These are phyloP conservation scores for Nematolebias whitei DNA, from an alignment of 2,113 vertebrate species.

Conservation along the genomic window DNA sequence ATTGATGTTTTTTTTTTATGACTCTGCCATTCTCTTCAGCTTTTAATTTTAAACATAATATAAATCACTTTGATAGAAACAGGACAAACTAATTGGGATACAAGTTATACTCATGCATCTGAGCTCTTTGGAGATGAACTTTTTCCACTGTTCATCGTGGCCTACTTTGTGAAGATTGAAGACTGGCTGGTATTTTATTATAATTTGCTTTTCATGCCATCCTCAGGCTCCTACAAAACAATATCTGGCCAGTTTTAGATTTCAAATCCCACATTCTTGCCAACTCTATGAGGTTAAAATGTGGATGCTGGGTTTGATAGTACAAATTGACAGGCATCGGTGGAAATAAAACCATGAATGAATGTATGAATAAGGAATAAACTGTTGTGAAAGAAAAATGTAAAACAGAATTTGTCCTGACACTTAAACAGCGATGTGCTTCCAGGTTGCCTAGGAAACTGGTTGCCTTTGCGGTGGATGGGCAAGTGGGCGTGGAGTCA, in stretches of 20 bases:
- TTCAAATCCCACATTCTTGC: neutral
- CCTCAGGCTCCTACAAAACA: constrained; percentile 9
- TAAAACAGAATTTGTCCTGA: constrained; percentile 61
- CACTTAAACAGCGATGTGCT: constrained; percentile 69
- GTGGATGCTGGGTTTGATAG: constrained; percentile 18
- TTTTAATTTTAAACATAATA: constrained; percentile 15
- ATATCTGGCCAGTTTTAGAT: neutral
- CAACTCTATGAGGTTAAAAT: constrained; percentile 3
- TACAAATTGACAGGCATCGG: constrained; percentile 23
- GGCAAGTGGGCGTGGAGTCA: constrained; percentile 72
- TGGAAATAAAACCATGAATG: constrained; percentile 45
- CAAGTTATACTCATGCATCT: constrained; percentile 28
- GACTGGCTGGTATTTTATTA: neutral
- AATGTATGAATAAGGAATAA: constrained; percentile 47
- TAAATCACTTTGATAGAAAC: constrained; percentile 28
- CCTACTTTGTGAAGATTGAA: constrained; percentile 39
- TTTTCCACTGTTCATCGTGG: constrained; percentile 7
- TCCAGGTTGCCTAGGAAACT: constrained; percentile 84
- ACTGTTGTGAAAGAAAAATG: constrained; percentile 53
- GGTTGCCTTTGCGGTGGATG: constrained; percentile 71
- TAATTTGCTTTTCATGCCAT: constrained; percentile 7
- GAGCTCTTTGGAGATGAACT: constrained; percentile 48
- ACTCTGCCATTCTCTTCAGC: constrained; percentile 10
- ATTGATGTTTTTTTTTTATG: constrained; percentile 17
- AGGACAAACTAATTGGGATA: constrained; percentile 30